Evolutionary conservation across 2,113 vertebrate genomes (phyloP).

Genomic region (Choloepus hoffmanni): DNA sequence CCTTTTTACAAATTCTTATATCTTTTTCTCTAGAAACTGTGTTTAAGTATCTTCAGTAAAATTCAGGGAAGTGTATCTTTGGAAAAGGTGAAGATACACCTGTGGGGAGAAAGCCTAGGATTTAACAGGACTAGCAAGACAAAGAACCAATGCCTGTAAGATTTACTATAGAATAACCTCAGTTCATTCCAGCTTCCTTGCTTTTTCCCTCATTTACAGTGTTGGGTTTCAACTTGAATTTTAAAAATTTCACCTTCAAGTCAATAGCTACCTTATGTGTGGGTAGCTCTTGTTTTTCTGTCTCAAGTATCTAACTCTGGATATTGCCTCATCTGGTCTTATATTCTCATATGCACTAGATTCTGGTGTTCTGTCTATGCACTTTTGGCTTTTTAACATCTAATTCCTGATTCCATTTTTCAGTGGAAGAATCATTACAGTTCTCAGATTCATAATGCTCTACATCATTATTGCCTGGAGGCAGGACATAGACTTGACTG

Average conservation of each 20-base stretch:
- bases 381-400: not conserved
- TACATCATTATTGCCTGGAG: not conserved
- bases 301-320: not conserved
- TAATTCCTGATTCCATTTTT: not conserved
- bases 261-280: not conserved
- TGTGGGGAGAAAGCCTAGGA: not conserved
- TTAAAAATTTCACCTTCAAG: not conserved
- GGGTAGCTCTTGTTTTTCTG: not conserved
- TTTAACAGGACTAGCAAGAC: not conserved
- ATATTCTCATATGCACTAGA: not conserved
- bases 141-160: not conserved
- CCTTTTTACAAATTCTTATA: not conserved
- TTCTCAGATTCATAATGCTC: not conserved
- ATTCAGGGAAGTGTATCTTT: not conserved
- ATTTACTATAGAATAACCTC: not conserved
- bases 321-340: not conserved
- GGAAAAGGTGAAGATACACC: not conserved
- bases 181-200: not conserved
- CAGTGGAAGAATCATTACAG: not conserved
- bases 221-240: not conserved
- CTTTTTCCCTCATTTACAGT: not conserved
- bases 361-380: not conserved
- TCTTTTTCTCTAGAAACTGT: not conserved
- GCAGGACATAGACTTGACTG: not conserved
- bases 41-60: not conserved